Conservation (phyloP, 2,113 vertebrate species). For the Colaptes auratus region DNA sequence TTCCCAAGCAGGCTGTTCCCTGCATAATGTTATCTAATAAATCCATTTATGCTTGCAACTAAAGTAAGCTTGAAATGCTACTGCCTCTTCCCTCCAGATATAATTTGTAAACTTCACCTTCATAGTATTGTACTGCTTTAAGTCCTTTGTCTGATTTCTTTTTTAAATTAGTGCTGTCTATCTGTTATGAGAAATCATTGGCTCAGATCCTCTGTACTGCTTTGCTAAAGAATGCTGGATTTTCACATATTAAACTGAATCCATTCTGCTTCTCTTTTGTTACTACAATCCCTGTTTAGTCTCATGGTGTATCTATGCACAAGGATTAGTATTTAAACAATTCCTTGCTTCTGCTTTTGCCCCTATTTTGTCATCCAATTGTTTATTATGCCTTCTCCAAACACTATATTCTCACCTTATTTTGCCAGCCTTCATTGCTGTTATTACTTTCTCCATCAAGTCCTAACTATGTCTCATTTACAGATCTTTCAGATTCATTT, state of each 20-base stretch:
- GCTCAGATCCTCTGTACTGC: background rate
- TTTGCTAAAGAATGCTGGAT: background rate
- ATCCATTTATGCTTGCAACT: background rate
- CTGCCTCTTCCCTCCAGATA: background rate
- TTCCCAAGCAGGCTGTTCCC: background rate
- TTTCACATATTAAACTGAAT: conserved; percentile 1
- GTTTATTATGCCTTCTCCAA: background rate
- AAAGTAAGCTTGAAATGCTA: conserved; percentile 14
- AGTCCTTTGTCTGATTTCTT: background rate
- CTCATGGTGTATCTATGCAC: background rate
- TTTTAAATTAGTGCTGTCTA: background rate
- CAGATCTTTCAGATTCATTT: background rate
- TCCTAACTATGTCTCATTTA: background rate
- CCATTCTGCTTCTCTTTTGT: background rate
- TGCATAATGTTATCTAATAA: background rate
- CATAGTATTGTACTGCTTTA: background rate
- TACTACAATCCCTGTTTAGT: background rate
- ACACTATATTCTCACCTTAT: background rate
- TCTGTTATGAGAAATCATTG: background rate
- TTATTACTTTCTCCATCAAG: background rate
- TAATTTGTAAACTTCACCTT: background rate
- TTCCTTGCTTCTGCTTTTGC: background rate
- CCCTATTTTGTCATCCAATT: background rate
- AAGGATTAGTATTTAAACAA: background rate
- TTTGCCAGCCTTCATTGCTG: background rate